These are phyloP conservation scores for Alethe castanea DNA, from an alignment of 2,113 vertebrate species.

Conservation along the genomic window DNA sequence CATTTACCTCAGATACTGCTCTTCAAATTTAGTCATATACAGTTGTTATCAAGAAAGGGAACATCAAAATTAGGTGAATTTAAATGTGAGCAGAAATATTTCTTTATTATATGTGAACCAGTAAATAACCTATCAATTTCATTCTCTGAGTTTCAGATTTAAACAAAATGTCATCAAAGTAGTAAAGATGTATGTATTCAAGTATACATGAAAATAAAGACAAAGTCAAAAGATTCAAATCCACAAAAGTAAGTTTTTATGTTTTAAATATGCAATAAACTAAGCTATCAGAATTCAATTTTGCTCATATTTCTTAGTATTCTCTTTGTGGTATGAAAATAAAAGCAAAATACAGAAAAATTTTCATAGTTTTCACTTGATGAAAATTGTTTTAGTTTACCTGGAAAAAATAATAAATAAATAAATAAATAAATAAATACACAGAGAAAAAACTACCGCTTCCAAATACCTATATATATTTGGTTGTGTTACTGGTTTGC, in stretches of 20 bases:
- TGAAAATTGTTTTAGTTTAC: background rate
- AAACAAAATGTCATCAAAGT: background rate
- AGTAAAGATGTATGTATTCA: background rate
- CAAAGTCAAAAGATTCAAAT: background rate
- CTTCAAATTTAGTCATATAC: background rate
- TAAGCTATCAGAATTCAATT: background rate
- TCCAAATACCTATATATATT: background rate
- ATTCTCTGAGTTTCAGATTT: background rate
- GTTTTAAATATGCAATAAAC: background rate
- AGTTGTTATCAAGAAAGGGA: background rate
- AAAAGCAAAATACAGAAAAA: background rate
- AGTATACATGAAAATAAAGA: background rate
- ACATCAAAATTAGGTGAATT: background rate
- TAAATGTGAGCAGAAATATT: background rate
- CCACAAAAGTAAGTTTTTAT: background rate
- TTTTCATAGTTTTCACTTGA: background rate
- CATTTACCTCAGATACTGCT: background rate
- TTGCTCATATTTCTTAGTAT: background rate
- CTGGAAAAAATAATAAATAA: background rate
- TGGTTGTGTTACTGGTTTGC: background rate
- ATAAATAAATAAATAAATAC: background rate
- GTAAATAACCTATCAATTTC: background rate
- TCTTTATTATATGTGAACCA: background rate
- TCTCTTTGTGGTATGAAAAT: background rate
- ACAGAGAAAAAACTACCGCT: background rate